Conservation (phyloP, 2,113 vertebrate genomes). For the Formicarius rufipectus region DNA sequence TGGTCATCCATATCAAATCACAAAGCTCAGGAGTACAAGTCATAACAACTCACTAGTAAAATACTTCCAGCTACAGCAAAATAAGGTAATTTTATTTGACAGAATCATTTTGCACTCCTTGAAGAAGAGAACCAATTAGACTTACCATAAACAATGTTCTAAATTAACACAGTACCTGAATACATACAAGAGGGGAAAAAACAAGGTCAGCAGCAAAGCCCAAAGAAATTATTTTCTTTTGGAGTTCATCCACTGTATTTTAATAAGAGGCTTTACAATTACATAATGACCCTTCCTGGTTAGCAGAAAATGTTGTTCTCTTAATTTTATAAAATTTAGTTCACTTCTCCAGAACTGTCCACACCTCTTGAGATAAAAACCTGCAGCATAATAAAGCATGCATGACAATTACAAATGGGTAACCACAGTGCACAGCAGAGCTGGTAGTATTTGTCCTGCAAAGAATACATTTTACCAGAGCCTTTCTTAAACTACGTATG, state of each 20-base stretch:
- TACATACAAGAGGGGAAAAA: not conserved
- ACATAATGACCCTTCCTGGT: not conserved
- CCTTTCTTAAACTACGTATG: not conserved
- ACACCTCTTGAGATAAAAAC: not conserved
- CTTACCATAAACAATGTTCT: not conserved
- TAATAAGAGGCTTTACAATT: not conserved
- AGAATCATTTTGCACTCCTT: not conserved
- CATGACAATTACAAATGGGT: not conserved
- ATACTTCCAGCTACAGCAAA: not conserved
- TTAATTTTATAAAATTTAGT: not conserved
- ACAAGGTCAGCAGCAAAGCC: not conserved
- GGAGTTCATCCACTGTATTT: not conserved
- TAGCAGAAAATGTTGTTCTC: not conserved
- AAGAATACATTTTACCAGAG: not conserved
- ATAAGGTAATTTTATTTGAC: not conserved
- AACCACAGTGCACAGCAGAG: not conserved
- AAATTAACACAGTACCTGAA: not conserved
- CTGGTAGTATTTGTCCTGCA: not conserved
- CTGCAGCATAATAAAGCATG: not conserved
- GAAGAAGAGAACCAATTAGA: not conserved
- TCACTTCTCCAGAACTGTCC: not conserved
- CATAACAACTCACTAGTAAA: not conserved
- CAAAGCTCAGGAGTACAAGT: not conserved
- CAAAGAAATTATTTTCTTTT: slow-evolving; percentile 11
- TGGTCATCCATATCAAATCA: not conserved